Evolutionary conservation across 2,113 vertebrate species (phyloP).

Genomic region (Eidolon helvum): DNA sequence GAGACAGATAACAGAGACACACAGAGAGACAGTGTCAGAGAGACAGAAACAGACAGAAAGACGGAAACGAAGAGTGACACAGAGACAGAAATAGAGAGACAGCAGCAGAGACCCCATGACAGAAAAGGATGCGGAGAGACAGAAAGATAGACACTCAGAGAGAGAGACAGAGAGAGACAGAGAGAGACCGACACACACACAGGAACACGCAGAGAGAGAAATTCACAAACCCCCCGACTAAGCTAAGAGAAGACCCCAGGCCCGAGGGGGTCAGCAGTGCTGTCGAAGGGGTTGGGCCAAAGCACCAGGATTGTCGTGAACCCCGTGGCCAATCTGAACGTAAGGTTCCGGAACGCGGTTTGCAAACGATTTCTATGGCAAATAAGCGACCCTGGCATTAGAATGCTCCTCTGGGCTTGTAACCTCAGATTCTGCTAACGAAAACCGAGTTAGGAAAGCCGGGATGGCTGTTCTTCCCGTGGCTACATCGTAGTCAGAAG

Average conservation of each 20-base stretch:
- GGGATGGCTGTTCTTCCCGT: rapidly evolving
- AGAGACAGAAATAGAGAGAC: not conserved
- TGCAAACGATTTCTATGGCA: not conserved
- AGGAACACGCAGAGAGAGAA: not conserved
- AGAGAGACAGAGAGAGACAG: not conserved
- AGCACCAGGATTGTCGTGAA: rapidly evolving
- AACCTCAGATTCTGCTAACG: too few species aligned
- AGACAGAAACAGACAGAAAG: not conserved
- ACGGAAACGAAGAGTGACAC: not conserved
- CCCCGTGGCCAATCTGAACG: rapidly evolving
- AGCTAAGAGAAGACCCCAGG: not conserved
- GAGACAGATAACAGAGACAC: not conserved
- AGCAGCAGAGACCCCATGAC: not conserved
- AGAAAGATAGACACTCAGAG: not conserved
- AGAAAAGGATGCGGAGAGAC: not conserved
- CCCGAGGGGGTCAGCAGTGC: not conserved
- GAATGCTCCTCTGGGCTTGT: not conserved
- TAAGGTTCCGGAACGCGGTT: too few species aligned
- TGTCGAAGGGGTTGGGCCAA: rapidly evolving
- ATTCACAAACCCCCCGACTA: not conserved
- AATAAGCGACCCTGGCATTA: not conserved
- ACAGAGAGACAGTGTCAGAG: not conserved
- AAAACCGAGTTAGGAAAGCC: not conserved
- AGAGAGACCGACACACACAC: not conserved
- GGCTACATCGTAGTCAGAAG: too few species aligned